phyloP scores from a whole-genome alignment of 1,140 invertebrate species.

The Calosoma granatense region DNA sequence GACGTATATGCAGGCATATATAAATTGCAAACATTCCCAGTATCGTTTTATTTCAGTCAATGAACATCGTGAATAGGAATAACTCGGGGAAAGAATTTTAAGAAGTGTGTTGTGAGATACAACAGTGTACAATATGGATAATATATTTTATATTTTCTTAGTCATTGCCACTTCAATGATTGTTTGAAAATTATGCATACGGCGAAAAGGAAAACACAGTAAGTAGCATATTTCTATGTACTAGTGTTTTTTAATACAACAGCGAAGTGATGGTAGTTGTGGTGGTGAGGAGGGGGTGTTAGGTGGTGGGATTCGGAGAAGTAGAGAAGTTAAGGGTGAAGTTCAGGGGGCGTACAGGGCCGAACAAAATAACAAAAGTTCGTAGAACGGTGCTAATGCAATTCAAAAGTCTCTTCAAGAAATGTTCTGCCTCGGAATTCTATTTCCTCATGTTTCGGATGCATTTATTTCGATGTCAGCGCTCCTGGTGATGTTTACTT shows the following conservation, averaged over 20 bases:
- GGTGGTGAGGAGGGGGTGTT: too few relatives aligned
- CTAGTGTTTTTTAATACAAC: too few relatives aligned
- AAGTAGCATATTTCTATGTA: too few relatives aligned
- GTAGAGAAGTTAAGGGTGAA: neutral
- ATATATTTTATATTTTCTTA: neutral
- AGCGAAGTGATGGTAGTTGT: too few relatives aligned
- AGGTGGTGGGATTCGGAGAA: too few relatives aligned
- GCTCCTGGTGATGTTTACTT: too few relatives aligned
- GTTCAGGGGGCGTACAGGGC: neutral
- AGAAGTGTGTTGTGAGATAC: neutral
- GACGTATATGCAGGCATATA: neutral
- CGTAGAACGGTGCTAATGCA: neutral
- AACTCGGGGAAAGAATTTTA: neutral
- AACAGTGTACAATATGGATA: conserved; percentile 1
- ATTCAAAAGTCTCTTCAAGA: neutral
- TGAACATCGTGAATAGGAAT: neutral
- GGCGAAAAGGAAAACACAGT: too few relatives aligned
- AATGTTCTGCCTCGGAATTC: neutral
- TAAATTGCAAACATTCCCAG: neutral
- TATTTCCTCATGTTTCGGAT: neutral
- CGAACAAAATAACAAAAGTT: too few relatives aligned
- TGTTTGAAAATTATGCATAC: too few relatives aligned
- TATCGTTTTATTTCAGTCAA: conserved; percentile 5
- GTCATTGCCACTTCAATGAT: neutral
- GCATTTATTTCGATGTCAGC: neutral